These are phyloP conservation scores for Anas bahamensis DNA, from an alignment of 2,797 vertebrate species.

Conservation along the genomic window DNA sequence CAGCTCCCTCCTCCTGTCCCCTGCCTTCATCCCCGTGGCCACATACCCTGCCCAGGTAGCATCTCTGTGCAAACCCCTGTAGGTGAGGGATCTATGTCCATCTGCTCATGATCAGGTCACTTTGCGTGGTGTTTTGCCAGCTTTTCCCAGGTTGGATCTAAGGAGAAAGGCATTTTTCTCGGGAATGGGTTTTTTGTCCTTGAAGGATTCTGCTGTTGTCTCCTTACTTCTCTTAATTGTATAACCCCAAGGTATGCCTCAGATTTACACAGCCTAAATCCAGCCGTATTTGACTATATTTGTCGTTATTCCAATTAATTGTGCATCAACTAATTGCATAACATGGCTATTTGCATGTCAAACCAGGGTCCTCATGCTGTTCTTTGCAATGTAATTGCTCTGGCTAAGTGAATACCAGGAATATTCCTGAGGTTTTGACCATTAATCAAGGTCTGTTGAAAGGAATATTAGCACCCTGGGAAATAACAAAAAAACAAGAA, in stretches of 20 bases:
- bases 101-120: neutral
- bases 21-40: neutral
- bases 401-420: slow-evolving; percentile 74
- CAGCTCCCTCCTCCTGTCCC: neutral
- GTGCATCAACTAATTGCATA: slow-evolving; percentile 73
- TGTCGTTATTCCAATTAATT: slow-evolving; percentile 75
- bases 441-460: slow-evolving; percentile 62
- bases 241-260: slow-evolving; percentile 45
- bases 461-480: slow-evolving; percentile 64
- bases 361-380: slow-evolving; percentile 60
- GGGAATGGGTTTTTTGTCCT: slow-evolving; percentile 54
- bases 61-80: neutral
- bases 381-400: slow-evolving; percentile 69
- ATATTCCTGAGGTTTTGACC: slow-evolving; percentile 60
- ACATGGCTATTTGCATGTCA: slow-evolving; percentile 73
- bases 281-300: slow-evolving; percentile 69
- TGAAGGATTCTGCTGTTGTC: slow-evolving; percentile 34
- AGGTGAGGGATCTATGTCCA: neutral
- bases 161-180: slow-evolving; percentile 16
- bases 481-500: neutral
- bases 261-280: slow-evolving; percentile 62
- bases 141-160: slow-evolving; percentile 14
- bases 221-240: slow-evolving; percentile 40
- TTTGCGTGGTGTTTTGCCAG: neutral
- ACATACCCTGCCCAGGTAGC: accelerated